Conservation (phyloP, 2,888 invertebrate genomes). For the Spicauda simplicius region DNA sequence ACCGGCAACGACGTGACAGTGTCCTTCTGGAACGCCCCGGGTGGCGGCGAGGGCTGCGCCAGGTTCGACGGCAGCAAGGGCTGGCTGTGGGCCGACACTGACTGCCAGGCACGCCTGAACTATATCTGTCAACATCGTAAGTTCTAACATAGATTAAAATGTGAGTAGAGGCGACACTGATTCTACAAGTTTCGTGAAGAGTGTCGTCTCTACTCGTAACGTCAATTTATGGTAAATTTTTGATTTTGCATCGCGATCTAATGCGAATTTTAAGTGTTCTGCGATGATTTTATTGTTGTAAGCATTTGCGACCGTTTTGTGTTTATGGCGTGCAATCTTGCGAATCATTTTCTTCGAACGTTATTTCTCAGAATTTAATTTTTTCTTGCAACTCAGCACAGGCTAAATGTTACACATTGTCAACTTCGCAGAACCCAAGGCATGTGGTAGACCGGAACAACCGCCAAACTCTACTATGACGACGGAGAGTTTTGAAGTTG, state of each 20-base stretch:
- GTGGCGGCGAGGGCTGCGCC: conserved; percentile 93
- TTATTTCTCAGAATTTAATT: background rate
- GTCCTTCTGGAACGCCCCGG: conserved; percentile 96
- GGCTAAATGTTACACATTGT: conserved; percentile 1
- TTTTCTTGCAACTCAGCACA: no score
- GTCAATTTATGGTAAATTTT: background rate
- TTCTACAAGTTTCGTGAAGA: background rate
- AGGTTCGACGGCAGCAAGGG: conserved; percentile 96
- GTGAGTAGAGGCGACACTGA: background rate
- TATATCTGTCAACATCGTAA: conserved; percentile 97
- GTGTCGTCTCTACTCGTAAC: background rate
- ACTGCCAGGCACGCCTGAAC: conserved; percentile 92
- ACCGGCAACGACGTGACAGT: conserved; percentile 94
- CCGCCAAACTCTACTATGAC: conserved; percentile 96
- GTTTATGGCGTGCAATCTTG: conserved; percentile 21
- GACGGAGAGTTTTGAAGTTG: conserved; percentile 91
- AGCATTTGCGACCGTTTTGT: conserved; percentile 16
- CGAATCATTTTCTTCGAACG: conserved; percentile 21
- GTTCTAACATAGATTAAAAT: conserved; percentile 62
- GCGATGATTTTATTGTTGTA: background rate
- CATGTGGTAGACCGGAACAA: conserved; percentile 96
- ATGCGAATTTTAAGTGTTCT: conserved; percentile 2
- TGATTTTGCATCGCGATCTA: conserved; percentile 3
- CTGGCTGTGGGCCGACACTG: conserved; percentile 97
- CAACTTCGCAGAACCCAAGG: conserved; percentile 89